phyloP scores from a whole-genome alignment of 2,113 vertebrate species.

The Amphiprion ocellaris region DNA sequence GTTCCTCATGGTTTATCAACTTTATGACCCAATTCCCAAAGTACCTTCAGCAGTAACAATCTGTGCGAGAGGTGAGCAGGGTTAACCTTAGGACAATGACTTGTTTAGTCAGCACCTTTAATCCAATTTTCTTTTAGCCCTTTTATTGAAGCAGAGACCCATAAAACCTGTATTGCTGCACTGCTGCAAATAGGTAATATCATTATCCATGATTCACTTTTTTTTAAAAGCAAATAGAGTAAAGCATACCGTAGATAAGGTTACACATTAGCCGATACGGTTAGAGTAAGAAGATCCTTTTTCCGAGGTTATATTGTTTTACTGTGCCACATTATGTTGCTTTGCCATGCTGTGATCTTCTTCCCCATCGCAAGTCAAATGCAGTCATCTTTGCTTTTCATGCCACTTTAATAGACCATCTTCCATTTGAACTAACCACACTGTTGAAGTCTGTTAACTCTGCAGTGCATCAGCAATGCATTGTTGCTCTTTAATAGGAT shows the following conservation, averaged over 20 bases:
- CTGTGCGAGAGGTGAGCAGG: conserved; percentile 42
- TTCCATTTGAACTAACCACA: conserved; percentile 63
- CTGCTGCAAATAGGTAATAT: conserved; percentile 56
- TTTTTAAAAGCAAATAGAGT: conserved; percentile 34
- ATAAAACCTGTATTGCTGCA: conserved; percentile 4
- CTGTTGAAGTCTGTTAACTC: conserved; percentile 33
- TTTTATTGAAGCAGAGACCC: conserved; percentile 5
- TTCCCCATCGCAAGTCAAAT: conserved; percentile 50
- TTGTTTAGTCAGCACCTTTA: conserved; percentile 72
- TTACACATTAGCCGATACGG: conserved; percentile 53
- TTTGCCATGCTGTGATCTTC: conserved; percentile 55
- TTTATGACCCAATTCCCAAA: conserved; percentile 64
- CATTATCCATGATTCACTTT: conserved; percentile 67
- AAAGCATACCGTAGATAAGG: conserved; percentile 39
- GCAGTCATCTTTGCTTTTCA: conserved; percentile 65
- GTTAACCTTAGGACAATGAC: conserved; percentile 60
- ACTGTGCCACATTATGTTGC: conserved; percentile 60
- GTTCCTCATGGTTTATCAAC: conserved; percentile 51
- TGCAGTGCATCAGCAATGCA: conserved; percentile 31
- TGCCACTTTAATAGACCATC: conserved; percentile 44
- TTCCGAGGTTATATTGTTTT: conserved; percentile 45
- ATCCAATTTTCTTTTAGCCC: conserved; percentile 66
- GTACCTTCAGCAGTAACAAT: conserved; percentile 44
- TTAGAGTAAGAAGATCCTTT: conserved; percentile 40
- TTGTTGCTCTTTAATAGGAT: conserved; percentile 18